Evolutionary conservation across 1,140 invertebrate genomes (phyloP), one percentile per base, ranked within the genome.

Genomic region (Nasonia giraulti): DNA sequence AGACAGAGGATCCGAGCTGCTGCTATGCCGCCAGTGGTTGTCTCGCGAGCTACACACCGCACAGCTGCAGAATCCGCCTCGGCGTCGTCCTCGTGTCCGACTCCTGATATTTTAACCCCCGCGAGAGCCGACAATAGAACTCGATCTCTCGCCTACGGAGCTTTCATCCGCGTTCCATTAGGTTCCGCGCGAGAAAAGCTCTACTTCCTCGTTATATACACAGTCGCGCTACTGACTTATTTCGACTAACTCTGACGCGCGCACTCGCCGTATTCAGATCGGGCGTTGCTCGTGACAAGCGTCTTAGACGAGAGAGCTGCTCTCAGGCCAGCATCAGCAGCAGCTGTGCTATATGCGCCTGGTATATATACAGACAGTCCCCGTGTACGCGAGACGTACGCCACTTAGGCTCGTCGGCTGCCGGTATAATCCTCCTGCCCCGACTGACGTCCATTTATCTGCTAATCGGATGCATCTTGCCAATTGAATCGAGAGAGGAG

Each of bases 391-490:
- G 81, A 82, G n/a, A 82, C 55, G 55, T n/a, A 66, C 55, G 31
- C 74, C 74, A 76, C 62, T 83, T 83, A 77, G 14, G 44, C 62
- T 62, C 20, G 14, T 62, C 55, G 55, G 55, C 20, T 62, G 55
- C 55, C n/a, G 7, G 20, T 79, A 27, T 27, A 79, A 78, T 79
- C 76, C 76, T n/a, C 50, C 40, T n/a, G 1, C 3, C 66, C 62
- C 62, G 68, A 73, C 44, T n/a, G 76, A 74, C 82, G 66, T 84
- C 82, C 82, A 84, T 84, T 79, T 84, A 79, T 74, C 76, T 37
- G 78, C 50, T 84, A 80, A 84, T 84, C 78, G 77, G 80, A 84
- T 84, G 83, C 69, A 84, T 44, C 83, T 80, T 80, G 83, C 69
- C 83, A 84, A 84, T 84, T 84, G 83, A 84, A 80, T 84, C 6